Conservation (phyloP, 2,888 invertebrate genomes). For the Orthosia gracilis region DNA sequence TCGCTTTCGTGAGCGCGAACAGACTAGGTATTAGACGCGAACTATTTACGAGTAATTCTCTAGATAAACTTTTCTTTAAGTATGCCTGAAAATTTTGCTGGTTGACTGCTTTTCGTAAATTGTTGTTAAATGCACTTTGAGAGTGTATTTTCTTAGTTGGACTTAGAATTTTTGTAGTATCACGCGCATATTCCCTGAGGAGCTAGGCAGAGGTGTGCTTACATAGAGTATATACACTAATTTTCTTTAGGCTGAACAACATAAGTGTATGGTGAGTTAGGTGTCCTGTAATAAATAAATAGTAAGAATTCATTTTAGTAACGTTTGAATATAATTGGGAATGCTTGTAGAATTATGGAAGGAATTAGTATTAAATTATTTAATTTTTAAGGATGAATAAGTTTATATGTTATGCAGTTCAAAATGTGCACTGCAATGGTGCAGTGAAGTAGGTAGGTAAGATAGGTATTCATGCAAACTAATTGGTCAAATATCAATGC, state of each 20-base stretch:
- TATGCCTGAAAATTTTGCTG: too few relatives aligned
- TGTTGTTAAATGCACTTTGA: not conserved
- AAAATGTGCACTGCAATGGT: not conserved
- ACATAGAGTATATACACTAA: too few relatives aligned
- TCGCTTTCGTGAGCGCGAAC: not conserved
- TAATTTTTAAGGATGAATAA: not conserved
- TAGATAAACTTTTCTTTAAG: not conserved
- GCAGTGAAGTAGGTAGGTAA: not conserved
- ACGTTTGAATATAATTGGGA: too few relatives aligned
- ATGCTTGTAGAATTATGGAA: not conserved
- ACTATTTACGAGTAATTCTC: not conserved
- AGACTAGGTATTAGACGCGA: slow-evolving; percentile 21
- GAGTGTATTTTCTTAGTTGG: not conserved
- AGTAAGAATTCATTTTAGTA: too few relatives aligned
- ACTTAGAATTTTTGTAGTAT: not conserved
- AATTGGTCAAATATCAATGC: slow-evolving; percentile 24
- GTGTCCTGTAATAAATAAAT: too few relatives aligned
- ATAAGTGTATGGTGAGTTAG: not conserved
- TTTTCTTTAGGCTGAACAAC: not conserved
- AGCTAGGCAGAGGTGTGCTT: not conserved
- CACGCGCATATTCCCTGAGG: too few relatives aligned
- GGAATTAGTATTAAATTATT: too few relatives aligned
- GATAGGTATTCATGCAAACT: not conserved
- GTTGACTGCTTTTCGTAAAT: not conserved
- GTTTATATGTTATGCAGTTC: not conserved